phyloP scores from a whole-genome alignment of 2,888 invertebrate species.

The Conus canariensis region DNA sequence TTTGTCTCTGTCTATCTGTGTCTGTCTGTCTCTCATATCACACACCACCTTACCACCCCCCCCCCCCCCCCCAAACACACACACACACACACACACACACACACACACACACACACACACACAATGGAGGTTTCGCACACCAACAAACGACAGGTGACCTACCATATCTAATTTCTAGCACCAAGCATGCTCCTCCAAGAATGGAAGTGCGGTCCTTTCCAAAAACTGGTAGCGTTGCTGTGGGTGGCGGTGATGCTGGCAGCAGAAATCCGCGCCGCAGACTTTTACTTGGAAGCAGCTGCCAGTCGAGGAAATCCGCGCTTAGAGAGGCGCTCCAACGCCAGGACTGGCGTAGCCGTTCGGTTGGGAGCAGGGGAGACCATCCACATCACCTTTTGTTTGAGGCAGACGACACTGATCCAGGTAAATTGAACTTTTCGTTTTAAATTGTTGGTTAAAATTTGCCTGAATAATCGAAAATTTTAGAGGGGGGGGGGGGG shows the following conservation, averaged over 20 bases:
- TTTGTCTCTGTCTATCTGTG: too few species aligned
- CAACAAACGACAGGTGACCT: too few species aligned
- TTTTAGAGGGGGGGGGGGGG: too few species aligned
- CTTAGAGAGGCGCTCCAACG: not conserved
- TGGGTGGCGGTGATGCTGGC: not conserved
- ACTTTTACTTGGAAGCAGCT: not conserved
- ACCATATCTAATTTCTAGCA: not conserved
- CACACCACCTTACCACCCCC: too few species aligned
- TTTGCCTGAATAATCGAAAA: too few species aligned
- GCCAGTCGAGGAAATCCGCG: not conserved
- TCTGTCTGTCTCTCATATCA: too few species aligned
- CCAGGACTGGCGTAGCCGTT: not conserved
- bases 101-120: not conserved
- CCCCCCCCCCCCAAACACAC: not conserved
- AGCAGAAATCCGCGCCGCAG: conserved; percentile 9
- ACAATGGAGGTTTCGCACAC: too few species aligned
- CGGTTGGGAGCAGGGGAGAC: not conserved
- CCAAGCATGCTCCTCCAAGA: not conserved
- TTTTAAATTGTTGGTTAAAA: too few species aligned
- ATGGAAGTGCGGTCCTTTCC: not conserved
- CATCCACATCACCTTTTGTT: conserved; percentile 26
- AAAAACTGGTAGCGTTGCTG: not conserved
- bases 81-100: not conserved
- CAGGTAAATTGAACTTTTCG: conserved; percentile 1
- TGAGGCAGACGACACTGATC: conserved; percentile 33